Evolutionary conservation across 2,888 invertebrate species (phyloP), one percentile per base, ranked within the genome.

Genomic region (Polylopha cassiicola): DNA sequence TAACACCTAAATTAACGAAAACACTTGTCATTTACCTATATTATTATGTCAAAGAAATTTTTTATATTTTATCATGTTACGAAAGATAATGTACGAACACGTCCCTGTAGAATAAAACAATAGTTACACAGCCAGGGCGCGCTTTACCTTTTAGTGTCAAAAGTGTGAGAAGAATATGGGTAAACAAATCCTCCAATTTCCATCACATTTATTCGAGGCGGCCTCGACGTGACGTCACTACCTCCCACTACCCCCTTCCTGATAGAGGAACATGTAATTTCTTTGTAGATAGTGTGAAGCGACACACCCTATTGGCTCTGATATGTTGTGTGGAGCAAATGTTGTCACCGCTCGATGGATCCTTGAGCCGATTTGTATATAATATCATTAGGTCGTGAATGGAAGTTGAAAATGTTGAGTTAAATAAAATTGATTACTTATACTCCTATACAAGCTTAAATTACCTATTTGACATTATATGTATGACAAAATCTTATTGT

Each of bases 161-260:
- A 82, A 80, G 76, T 80, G 77, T 77, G 73, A 84, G 81, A 80
- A 70, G 79, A 81, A 86, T 82, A 85, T 84, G 80, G 76, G 86
- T 86, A 86, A 86, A 86, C 86, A 86, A 86, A 86, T 86, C 86
- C 85, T 82, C 78, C 82, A 79, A 85, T 86, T 86, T 86, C 86
- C 86, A 86, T 86, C 79, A 76, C 84, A 81, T 86, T 85, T 86
- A 81, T 82, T 84, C 80, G 68, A 72, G 65, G 72, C 68, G 63
- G 61, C 61, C 65, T 63, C 57, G 54, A 51, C 53, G 66, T 75
- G 75, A 76, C 73, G 69, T 70, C 73, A 75, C 54, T 57, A 52
- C 55, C 54, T 52, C 63, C 53, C 55, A 53, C 58, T 53, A 42
- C 39, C 45, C 43, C 45, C 51, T 37, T 50, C 58, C 61, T 61